These are phyloP conservation scores for Drosophila sordidula DNA, from an alignment of 2,888 invertebrate species.

Conservation along the genomic window DNA sequence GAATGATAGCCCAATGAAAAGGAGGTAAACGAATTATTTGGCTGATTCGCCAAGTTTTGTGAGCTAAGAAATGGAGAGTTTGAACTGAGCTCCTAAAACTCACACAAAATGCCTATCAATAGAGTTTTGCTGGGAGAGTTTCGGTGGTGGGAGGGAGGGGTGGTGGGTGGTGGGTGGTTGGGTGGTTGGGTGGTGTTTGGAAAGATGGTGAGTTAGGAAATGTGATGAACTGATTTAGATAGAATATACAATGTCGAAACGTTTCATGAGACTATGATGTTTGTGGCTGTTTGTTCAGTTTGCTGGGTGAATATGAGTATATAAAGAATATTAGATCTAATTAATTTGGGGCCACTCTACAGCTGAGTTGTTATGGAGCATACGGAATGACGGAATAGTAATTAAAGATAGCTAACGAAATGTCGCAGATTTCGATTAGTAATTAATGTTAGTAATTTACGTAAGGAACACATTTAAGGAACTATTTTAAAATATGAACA, in stretches of 20 bases:
- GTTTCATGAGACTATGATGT: no score
- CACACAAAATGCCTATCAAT: background rate
- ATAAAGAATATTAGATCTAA: background rate
- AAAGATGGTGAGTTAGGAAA: no score
- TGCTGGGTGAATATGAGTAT: background rate
- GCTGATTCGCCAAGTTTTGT: slow-evolving; percentile 4
- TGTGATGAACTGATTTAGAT: no score
- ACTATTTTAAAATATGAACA: slow-evolving; percentile 16
- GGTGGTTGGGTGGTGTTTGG: no score
- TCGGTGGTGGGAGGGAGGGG: no score
- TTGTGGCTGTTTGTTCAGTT: no score
- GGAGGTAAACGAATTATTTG: slow-evolving; percentile 7
- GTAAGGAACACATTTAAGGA: slow-evolving; percentile 31
- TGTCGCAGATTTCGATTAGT: slow-evolving; percentile 12
- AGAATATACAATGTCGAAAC: no score
- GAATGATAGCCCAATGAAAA: slow-evolving; percentile 38
- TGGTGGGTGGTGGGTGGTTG: no score
- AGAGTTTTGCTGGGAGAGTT: background rate
- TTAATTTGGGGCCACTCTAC: no score
- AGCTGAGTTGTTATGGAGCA: no score
- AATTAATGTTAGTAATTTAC: background rate
- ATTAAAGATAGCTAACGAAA: slow-evolving; percentile 8
- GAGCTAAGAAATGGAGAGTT: background rate
- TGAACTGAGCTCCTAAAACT: slow-evolving; percentile 3
- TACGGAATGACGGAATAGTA: slow-evolving; percentile 11